Base-by-base conservation (phyloP, 2,888 invertebrate species). In the Chymomyza procnemis region DNA sequence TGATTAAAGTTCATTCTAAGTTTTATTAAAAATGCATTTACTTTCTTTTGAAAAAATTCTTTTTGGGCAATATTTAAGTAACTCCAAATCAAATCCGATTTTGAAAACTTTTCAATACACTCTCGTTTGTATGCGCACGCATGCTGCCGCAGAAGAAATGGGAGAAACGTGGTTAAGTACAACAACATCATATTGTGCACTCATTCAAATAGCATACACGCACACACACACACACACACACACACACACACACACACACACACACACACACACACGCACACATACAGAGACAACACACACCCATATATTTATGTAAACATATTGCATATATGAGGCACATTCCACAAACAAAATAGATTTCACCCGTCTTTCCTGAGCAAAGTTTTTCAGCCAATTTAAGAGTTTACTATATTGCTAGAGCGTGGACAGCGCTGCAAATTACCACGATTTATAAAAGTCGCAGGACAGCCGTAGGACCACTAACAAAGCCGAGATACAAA, bases 131-230 rank as follows among this genome's bases (percentile, higher is more conserved):
- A 1, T 18, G 54, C 14, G 14, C 19, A 21, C 14, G 54, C 14
- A 54, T 54, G 12, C 21, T 12, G 54, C 22, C 12, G 3, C 34
- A 41, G 12, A 12, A 61, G 30, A 62, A 55, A 63, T 63, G 56
- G 62, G 52, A 57, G 64, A 48, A 64, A 57, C 64, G 64, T 64
- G 57, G 64, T 64, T 64, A 64, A 64, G 64, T 57, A 64, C 64
- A 64, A 64, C 56, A 57, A 64, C 64, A 55, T 57, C 64, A 64
- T 64, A 64, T 64, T 64, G 57, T 64, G 64, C 56, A 22, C 54
- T 18, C 21, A 54, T 54, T 54, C 54, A 54, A 12, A 54, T 21
- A 54, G 19, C 1, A 14, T 19, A 21, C 54, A 50, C 52, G 30
- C 58, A 54, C 54, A 54, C 19, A 54, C 52, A 52, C 18, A 52